Percentiles rank a stretch among this genome's conserved stretches.
Conservation (phyloP, 2,888 invertebrate species). For the Scaptodrosophila latifasciaeformis region DNA sequence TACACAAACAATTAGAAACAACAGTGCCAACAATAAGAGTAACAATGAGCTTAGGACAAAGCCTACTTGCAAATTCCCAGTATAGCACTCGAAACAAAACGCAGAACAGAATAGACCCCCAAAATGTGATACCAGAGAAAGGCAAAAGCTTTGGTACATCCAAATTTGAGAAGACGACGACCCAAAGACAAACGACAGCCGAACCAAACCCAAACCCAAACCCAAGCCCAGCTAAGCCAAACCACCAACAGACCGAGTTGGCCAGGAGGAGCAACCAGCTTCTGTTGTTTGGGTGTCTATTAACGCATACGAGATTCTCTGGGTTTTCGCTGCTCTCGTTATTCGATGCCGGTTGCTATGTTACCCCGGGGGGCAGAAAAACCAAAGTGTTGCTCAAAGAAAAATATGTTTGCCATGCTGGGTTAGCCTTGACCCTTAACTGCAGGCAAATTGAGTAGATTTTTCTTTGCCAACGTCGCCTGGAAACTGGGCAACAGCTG, state of each 20-base stretch:
- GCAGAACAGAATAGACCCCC: slow-evolving; percentile 36
- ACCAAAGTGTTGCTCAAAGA: no score
- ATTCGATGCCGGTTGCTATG: slow-evolving; percentile 18
- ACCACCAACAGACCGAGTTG: neutral
- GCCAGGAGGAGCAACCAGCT: no score
- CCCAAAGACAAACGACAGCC: neutral
- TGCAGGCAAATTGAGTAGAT: slow-evolving; percentile 37
- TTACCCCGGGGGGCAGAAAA: neutral
- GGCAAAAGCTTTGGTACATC: no score
- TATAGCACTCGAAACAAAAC: slow-evolving; percentile 52
- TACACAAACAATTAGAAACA: slow-evolving; percentile 23
- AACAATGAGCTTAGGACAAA: no score
- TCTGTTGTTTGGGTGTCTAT: slow-evolving; percentile 59
- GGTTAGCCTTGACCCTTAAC: slow-evolving; percentile 65
- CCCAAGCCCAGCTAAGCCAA: slow-evolving; percentile 11
- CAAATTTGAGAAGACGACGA: neutral
- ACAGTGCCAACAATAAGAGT: no score
- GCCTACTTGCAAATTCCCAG: slow-evolving; percentile 50
- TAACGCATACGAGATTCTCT: slow-evolving; percentile 38
- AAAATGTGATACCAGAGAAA: no score
- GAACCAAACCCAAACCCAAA: slow-evolving; percentile 21
- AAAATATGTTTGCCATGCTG: slow-evolving; percentile 11
- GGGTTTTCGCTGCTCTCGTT: no score
- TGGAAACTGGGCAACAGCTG: slow-evolving; percentile 14
- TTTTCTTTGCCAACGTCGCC: neutral